Evolutionary conservation across 2,113 vertebrate genomes (phyloP).

Genomic region (Corydoras sp.): DNA sequence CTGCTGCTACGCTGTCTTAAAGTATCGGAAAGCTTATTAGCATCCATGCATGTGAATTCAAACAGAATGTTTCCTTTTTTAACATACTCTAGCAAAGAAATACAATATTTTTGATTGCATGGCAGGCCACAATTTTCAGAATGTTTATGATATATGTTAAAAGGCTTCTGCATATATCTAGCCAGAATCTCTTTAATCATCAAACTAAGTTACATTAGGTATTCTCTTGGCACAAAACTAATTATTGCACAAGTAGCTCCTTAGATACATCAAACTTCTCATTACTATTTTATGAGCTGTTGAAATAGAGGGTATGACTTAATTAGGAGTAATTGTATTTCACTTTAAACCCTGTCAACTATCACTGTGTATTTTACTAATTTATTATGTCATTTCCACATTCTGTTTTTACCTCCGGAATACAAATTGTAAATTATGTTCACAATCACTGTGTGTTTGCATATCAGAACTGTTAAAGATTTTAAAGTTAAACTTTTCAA

Average conservation of each 20-base stretch:
- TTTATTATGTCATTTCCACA: conserved; percentile 18
- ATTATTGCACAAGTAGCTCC: neutral
- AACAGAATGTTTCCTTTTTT: no score
- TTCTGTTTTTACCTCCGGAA: conserved; percentile 4
- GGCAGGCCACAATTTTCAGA: no score
- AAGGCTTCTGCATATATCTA: no score
- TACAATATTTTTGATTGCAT: no score
- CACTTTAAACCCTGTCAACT: neutral
- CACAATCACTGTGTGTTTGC: neutral
- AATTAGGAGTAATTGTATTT: conserved; percentile 22
- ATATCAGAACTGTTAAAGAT: conserved; percentile 3
- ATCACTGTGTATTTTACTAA: conserved; percentile 19
- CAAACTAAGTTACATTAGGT: no score
- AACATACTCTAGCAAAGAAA: no score
- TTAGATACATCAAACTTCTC: neutral
- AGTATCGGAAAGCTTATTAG: no score
- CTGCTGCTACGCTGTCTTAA: no score
- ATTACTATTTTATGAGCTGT: neutral
- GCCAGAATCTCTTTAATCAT: no score
- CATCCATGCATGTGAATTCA: no score
- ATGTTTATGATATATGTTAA: no score
- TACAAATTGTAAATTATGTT: neutral
- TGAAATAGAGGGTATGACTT: neutral
- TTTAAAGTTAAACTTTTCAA: conserved; percentile 5
- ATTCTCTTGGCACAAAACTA: neutral